Conservation (phyloP, 1,140 invertebrate species). For the Drosophila pandora region DNA sequence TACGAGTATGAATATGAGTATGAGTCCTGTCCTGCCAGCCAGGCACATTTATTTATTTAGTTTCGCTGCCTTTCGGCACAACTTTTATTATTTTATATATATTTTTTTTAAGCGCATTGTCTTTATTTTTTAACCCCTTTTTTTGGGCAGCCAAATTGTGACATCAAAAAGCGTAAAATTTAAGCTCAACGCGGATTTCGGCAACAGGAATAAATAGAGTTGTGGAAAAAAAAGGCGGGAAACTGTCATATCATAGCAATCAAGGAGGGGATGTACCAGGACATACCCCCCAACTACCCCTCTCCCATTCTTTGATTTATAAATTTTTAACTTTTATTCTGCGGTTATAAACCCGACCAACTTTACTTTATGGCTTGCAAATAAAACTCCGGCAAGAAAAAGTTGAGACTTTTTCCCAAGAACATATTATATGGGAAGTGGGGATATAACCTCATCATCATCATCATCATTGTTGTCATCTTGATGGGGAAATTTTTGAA, state of each 20-base stretch:
- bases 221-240: neutral
- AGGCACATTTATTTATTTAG: conserved; percentile 74
- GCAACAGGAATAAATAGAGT: no score
- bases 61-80: conserved; percentile 59
- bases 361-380: conserved; percentile 33
- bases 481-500: conserved; percentile 30
- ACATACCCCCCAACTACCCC: neutral
- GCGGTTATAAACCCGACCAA: conserved; percentile 28
- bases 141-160: conserved; percentile 10
- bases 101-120: neutral
- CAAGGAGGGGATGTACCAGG: neutral
- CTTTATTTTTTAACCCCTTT: conserved; percentile 21
- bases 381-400: conserved; percentile 31
- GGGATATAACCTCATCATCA: conserved; percentile 1
- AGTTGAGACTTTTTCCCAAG: conserved; percentile 4
- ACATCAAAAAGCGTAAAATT: conserved; percentile 49
- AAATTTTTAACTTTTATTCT: conserved; percentile 49
- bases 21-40: neutral
- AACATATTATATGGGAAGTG: conserved; percentile 16
- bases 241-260: conserved; percentile 22
- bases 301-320: conserved; percentile 21
- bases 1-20: conserved; percentile 2
- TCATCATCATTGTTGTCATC: conserved; percentile 40
- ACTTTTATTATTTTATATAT: conserved; percentile 16
- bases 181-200: conserved; percentile 19